Conservation (phyloP, 2,888 invertebrate genomes). For the Schizaphis graminum region DNA sequence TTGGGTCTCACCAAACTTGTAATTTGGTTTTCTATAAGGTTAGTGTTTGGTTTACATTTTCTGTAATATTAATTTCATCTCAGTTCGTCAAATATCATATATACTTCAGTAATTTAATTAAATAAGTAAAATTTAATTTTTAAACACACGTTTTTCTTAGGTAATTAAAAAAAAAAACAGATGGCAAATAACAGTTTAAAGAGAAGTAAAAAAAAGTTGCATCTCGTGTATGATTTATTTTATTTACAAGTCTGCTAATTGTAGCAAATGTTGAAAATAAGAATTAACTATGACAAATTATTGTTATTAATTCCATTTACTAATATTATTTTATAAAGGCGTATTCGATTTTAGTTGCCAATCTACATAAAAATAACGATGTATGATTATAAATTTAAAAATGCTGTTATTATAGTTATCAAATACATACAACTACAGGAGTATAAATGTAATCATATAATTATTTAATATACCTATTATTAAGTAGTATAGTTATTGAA, state of each 20-base stretch:
- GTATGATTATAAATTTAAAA: neutral
- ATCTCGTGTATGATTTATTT: neutral
- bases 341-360: neutral
- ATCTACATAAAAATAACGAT: neutral
- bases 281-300: neutral
- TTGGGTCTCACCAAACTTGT: too few species aligned
- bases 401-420: neutral
- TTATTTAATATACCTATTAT: neutral
- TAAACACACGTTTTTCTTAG: too few species aligned
- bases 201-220: too few species aligned
- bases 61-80: neutral
- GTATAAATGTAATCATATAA: neutral
- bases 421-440: neutral
- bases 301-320: neutral
- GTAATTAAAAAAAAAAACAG: too few species aligned
- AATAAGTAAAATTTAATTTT: too few species aligned
- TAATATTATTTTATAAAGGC: neutral
- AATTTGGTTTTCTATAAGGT: neutral
- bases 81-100: too few species aligned
- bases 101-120: too few species aligned
- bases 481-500: neutral
- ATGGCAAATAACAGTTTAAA: too few species aligned
- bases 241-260: neutral
- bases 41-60: neutral
- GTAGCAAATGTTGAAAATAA: neutral